Base-by-base conservation (phyloP, 1,140 invertebrate species). In the Drosophila sechellia region DNA sequence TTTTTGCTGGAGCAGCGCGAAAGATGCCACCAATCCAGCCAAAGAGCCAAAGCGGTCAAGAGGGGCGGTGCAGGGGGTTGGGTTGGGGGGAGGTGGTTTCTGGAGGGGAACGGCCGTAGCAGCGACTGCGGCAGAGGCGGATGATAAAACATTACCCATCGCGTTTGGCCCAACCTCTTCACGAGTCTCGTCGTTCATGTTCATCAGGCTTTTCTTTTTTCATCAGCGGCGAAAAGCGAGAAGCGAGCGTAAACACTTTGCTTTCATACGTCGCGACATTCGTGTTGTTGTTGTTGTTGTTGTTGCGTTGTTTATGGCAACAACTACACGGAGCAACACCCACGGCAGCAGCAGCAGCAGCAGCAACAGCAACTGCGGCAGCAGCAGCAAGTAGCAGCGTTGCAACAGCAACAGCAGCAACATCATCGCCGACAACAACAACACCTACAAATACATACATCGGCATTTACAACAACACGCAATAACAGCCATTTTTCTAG, bases 401-500 rank as follows among this genome's bases (percentile, higher is more conserved):
- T 76, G 72, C 72, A 77, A 76, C 61, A 74, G 61, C 58, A 59
- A 40, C 65, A 61, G 50, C 77, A 78, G 49, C 83, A 79, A 84
- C 63, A 84, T 48, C 53, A 54, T 34, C 75, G 65, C 27, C 60
- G 63, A 52, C 57, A 34, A 35, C 61, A 66, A 37, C 77, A 72
- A 48, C 84, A 83, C 64, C 79, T 83, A 86, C 83, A 86, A 81
- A 86, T 87, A 89, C 83, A 89, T 91, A 79, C 87, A 90, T 83
- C 90, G 81, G 79, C 81, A 85, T 89, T 86, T 81, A 90, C 89
- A 91, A 89, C 85, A 84, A 91, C 90, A 91, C 80, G 90, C 90
- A 91, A 91, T 91, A 91, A 91, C 90, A 91, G 90, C 90, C 90
- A 91, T 91, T 91, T 91, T 91, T 91, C 90, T 91, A 91, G 90